A percentile compares a stretch with the other conserved stretches of the same genome.
phyloP scores from a whole-genome alignment of 2,113 vertebrate species.

The Butastur rufipennis region DNA sequence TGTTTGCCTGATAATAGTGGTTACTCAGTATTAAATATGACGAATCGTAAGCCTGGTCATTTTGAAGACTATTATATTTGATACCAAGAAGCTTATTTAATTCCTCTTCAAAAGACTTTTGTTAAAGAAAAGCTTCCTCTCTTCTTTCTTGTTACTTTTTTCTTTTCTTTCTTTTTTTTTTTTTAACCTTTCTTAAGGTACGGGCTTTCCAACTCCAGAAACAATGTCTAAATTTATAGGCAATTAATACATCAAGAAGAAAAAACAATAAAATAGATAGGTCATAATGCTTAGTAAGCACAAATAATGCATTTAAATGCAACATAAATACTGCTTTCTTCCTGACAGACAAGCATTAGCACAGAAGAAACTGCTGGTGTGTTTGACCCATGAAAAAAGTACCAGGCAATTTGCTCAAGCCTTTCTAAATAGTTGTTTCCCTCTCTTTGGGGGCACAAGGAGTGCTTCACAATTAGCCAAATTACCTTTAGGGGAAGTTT shows the following conservation, averaged over 20 bases:
- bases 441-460: not conserved
- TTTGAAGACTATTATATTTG: not conserved
- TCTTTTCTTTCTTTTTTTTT: not conserved
- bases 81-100: not conserved
- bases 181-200: not conserved
- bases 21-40: not conserved
- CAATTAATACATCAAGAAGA: not conserved
- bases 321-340: not conserved
- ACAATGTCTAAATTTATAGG: not conserved
- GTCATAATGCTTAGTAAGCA: not conserved
- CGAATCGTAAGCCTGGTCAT: not conserved
- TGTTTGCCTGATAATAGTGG: not conserved
- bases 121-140: not conserved
- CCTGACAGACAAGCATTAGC: not conserved
- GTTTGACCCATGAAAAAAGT: not conserved
- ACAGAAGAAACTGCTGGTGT: not conserved
- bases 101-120: not conserved
- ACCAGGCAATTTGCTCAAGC: not conserved
- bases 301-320: not conserved
- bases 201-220: not conserved
- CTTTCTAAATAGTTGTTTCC: not conserved
- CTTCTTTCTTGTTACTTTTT: not conserved
- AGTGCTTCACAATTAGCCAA: not conserved
- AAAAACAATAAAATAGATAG: not conserved
- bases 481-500: not conserved